A percentile compares a stretch with the other conserved stretches of the same genome.
Evolutionary conservation across 2,888 invertebrate species (phyloP).

Genomic region (Himalopsyche tibetana): DNA sequence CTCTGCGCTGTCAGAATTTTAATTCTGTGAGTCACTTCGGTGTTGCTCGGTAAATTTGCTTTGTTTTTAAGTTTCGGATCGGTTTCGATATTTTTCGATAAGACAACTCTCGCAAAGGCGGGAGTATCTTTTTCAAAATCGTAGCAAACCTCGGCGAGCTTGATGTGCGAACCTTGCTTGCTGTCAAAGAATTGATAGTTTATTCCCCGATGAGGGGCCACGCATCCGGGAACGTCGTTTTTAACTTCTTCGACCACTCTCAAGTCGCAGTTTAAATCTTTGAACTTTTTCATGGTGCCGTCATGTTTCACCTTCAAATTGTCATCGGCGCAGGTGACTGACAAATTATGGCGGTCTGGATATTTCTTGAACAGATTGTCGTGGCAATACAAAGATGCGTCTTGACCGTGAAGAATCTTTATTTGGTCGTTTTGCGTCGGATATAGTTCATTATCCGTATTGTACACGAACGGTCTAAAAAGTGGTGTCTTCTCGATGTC

Average conservation of each 20-base stretch:
- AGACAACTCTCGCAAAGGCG: slow-evolving; percentile 43
- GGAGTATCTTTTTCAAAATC: slow-evolving; percentile 54
- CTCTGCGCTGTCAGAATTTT: slow-evolving; percentile 57
- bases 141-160: slow-evolving; percentile 64
- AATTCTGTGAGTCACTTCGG: slow-evolving; percentile 58
- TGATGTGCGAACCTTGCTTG: slow-evolving; percentile 47
- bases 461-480: slow-evolving; percentile 62
- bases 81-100: slow-evolving; percentile 41
- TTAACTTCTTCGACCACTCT: slow-evolving; percentile 62
- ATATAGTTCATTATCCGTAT: slow-evolving; percentile 54
- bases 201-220: slow-evolving; percentile 49
- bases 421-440: slow-evolving; percentile 55
- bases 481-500: slow-evolving; percentile 58
- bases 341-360: slow-evolving; percentile 54
- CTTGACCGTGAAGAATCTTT: slow-evolving; percentile 54
- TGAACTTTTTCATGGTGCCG: slow-evolving; percentile 53
- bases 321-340: slow-evolving; percentile 61
- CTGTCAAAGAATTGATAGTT: slow-evolving; percentile 59
- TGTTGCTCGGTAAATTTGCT: slow-evolving; percentile 45
- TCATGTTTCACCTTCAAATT: slow-evolving; percentile 52
- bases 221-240: slow-evolving; percentile 54
- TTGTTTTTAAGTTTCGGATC: slow-evolving; percentile 37
- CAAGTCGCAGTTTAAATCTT: slow-evolving; percentile 64
- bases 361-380: slow-evolving; percentile 62
- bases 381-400: slow-evolving; percentile 58